Conservation (phyloP, 2,888 invertebrate genomes). For the Pocota personata region DNA sequence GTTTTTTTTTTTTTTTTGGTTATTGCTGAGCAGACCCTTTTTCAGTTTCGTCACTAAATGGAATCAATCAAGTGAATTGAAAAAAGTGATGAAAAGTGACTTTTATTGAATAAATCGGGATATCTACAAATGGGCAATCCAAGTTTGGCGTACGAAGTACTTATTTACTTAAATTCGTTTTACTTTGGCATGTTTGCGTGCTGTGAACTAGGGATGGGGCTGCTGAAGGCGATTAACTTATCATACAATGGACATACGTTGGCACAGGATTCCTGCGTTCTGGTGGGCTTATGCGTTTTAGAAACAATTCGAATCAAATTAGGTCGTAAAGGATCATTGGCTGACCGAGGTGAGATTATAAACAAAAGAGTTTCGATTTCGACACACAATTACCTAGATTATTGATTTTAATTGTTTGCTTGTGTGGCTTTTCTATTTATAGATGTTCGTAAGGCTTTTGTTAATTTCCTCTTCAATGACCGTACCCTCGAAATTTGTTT, state of each 20-base stretch:
- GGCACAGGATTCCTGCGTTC: slow-evolving; percentile 90
- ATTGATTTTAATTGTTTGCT: background rate
- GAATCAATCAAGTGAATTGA: slow-evolving; percentile 18
- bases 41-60: background rate
- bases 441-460: slow-evolving; percentile 11
- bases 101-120: slow-evolving; percentile 1
- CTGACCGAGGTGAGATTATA: slow-evolving; percentile 78
- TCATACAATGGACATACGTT: slow-evolving; percentile 90
- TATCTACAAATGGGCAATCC: slow-evolving; percentile 86
- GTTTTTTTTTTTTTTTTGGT: slow-evolving; percentile 6
- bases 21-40: slow-evolving; percentile 32
- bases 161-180: slow-evolving; percentile 92
- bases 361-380: slow-evolving; percentile 7
- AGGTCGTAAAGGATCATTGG: slow-evolving; percentile 89
- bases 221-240: slow-evolving; percentile 91
- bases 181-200: slow-evolving; percentile 93
- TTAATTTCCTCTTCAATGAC: slow-evolving; percentile 20
- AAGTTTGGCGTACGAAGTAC: slow-evolving; percentile 91
- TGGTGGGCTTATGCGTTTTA: slow-evolving; percentile 89
- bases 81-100: slow-evolving; percentile 32
- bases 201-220: slow-evolving; percentile 91
- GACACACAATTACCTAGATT: slow-evolving; percentile 16
- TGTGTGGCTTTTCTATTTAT: slow-evolving; percentile 2
- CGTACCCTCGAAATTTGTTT: slow-evolving; percentile 11
- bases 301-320: slow-evolving; percentile 92